These are phyloP conservation scores for Diorhabda sublineata DNA, from an alignment of 1,140 invertebrate species.

Conservation along the genomic window DNA sequence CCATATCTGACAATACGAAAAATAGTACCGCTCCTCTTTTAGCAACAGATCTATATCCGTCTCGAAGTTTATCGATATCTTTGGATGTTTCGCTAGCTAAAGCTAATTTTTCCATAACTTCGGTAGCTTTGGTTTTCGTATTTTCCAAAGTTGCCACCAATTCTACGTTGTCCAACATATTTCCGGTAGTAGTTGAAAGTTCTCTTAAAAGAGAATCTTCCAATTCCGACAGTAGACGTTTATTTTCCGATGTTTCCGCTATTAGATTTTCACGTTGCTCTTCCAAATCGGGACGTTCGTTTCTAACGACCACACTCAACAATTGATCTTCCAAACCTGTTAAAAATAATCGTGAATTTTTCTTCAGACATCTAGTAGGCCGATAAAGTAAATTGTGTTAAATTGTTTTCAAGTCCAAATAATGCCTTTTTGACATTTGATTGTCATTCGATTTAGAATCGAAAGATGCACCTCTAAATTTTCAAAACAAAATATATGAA, in stretches of 20 bases:
- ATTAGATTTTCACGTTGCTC: slow-evolving; percentile 80
- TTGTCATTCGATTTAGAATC: no score
- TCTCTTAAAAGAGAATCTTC: slow-evolving; percentile 80
- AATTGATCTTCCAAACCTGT: slow-evolving; percentile 81
- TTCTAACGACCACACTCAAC: slow-evolving; percentile 78
- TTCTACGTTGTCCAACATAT: slow-evolving; percentile 87
- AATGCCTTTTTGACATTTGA: no score
- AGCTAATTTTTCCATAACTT: slow-evolving; percentile 66
- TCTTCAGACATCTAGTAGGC: no score
- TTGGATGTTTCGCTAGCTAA: slow-evolving; percentile 66
- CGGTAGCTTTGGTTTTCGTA: slow-evolving; percentile 76
- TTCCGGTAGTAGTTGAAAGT: slow-evolving; percentile 76
- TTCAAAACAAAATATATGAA: no score
- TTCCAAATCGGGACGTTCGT: slow-evolving; percentile 79
- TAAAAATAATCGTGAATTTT: no score
- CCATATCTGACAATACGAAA: slow-evolving; percentile 84
- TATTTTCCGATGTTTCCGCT: slow-evolving; percentile 80
- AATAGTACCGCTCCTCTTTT: slow-evolving; percentile 82
- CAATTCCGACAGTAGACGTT: slow-evolving; percentile 72
- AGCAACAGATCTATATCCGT: slow-evolving; percentile 78
- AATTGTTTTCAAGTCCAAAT: no score
- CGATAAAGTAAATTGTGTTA: no score
- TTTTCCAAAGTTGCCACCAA: slow-evolving; percentile 82
- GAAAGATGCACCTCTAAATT: no score
- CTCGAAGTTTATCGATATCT: slow-evolving; percentile 76